Evolutionary conservation across 2,888 invertebrate species (phyloP).

Genomic region (Blera fallax): DNA sequence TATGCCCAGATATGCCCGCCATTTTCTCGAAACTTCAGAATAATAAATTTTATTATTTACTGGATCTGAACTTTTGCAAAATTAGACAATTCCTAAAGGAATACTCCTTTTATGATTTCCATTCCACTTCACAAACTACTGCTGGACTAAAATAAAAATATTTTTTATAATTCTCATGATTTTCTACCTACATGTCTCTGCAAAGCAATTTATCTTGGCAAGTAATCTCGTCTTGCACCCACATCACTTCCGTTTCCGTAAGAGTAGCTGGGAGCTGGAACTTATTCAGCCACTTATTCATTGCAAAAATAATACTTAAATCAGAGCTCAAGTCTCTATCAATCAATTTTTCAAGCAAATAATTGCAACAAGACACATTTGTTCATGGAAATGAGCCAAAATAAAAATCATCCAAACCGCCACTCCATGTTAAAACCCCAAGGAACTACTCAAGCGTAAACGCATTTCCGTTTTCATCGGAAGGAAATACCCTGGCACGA

Average conservation of each 20-base stretch:
- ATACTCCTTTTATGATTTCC: neutral
- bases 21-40: no score
- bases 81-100: neutral
- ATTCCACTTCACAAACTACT: neutral
- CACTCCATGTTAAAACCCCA: neutral
- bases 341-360: neutral
- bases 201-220: neutral
- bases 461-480: neutral
- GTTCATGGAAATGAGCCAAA: no score
- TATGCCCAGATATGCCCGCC: no score
- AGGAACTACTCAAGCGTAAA: neutral
- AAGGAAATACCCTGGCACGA: neutral
- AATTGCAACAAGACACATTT: no score
- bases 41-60: no score
- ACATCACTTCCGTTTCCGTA: neutral
- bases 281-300: no score
- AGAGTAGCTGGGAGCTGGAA: neutral
- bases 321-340: neutral
- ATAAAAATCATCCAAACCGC: neutral
- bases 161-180: neutral
- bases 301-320: no score
- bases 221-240: neutral
- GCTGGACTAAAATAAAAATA: neutral
- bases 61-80: neutral
- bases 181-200: neutral